Percentiles rank a stretch among this genome's conserved stretches.
These are phyloP conservation scores for Sardinella longiceps DNA, from an alignment of 2,797 vertebrate species.

Conservation along the genomic window DNA sequence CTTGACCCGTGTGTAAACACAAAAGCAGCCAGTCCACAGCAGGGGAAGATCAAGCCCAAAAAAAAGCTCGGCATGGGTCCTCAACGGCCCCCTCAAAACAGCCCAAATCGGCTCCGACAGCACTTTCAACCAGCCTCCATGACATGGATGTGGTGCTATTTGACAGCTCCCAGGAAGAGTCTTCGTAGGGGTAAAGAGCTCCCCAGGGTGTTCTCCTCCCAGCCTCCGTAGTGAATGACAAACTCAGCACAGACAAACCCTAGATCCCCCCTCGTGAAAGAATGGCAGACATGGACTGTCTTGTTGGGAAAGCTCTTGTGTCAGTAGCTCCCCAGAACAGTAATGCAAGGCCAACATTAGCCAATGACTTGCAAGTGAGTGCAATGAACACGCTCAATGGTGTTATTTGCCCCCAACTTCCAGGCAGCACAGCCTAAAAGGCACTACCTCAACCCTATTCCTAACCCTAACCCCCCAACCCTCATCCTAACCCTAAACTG, in stretches of 20 bases:
- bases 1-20: conserved; percentile 3
- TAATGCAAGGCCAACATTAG: neutral
- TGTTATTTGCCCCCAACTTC: too few species aligned
- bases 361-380: neutral
- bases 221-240: neutral
- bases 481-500: too few species aligned
- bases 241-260: neutral
- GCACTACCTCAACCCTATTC: too few species aligned
- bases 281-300: neutral
- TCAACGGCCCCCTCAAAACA: conserved; percentile 26
- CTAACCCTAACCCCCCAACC: too few species aligned
- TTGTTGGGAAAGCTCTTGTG: neutral
- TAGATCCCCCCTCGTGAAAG: neutral
- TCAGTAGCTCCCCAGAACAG: neutral
- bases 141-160: neutral
- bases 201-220: neutral
- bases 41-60: conserved; percentile 29
- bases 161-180: conserved; percentile 16
- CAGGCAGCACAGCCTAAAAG: too few species aligned
- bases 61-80: conserved; percentile 16
- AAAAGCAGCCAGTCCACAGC: conserved; percentile 30
- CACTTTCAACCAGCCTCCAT: neutral
- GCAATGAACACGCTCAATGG: neutral
- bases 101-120: conserved; percentile 38
- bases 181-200: neutral